phyloP scores from a whole-genome alignment of 2,797 vertebrate species.

The Sciurus vulgaris region DNA sequence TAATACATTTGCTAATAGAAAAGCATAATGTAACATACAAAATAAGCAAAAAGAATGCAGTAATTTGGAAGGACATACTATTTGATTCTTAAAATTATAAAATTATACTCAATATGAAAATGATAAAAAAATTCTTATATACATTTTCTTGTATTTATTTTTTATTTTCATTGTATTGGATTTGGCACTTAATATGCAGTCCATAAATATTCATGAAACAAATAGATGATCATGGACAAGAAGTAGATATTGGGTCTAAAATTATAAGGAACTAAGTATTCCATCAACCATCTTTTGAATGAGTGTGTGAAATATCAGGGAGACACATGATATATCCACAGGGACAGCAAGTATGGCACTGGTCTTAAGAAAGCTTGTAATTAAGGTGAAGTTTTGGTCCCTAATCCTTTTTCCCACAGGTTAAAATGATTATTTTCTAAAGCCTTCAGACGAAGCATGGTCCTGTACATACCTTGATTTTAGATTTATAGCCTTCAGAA shows the following conservation, averaged over 20 bases:
- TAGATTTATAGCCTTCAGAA: neutral
- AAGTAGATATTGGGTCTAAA: slow-evolving; percentile 9
- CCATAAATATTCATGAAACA: neutral
- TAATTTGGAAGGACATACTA: neutral
- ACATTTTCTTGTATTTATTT: neutral
- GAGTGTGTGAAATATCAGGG: neutral
- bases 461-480: neutral
- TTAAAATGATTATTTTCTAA: neutral
- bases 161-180: neutral
- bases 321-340: neutral
- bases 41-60: neutral
- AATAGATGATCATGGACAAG: neutral
- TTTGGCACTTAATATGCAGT: neutral
- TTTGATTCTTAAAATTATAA: slow-evolving; percentile 1
- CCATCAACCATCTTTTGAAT: neutral
- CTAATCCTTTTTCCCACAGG: neutral
- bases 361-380: neutral
- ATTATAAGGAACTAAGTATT: neutral
- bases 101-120: neutral
- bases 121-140: neutral
- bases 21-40: neutral
- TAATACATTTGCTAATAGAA: neutral
- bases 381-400: neutral
- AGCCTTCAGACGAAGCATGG: neutral
- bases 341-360: neutral